A percentile compares a stretch with the other conserved stretches of the same genome.
Conservation (phyloP, 2,797 vertebrate genomes). For the Loriculus beryllinus region DNA sequence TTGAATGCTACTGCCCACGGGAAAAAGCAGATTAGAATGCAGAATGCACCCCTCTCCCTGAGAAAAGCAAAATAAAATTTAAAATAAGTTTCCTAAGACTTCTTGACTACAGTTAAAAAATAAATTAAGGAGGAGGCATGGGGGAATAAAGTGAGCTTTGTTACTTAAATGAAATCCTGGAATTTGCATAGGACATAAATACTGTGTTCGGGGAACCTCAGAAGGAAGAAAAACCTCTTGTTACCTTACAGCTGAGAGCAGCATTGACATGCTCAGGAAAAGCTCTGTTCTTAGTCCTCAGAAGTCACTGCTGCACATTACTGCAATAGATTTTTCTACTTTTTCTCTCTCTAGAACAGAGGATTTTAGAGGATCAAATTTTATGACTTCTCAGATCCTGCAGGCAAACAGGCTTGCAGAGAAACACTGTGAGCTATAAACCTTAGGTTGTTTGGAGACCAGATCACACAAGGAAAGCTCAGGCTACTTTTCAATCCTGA, state of each 20-base stretch:
- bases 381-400: neutral
- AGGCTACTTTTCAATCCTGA: neutral
- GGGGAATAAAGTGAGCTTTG: fast-evolving
- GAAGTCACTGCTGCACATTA: neutral
- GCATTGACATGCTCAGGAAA: neutral
- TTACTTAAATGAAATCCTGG: neutral
- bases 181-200: neutral
- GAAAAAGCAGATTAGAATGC: neutral
- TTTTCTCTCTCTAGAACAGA: neutral
- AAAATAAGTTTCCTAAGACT: neutral
- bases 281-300: neutral
- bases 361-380: conserved; percentile 17
- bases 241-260: neutral
- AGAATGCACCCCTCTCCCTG: neutral
- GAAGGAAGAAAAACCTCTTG: neutral
- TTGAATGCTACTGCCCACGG: neutral
- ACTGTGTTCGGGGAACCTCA: neutral
- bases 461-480: neutral
- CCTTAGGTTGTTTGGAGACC: neutral
- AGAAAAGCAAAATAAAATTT: neutral
- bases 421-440: neutral
- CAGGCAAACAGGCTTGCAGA: neutral
- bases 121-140: fast-evolving
- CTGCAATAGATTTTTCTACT: neutral
- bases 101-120: neutral